Base-by-base conservation (phyloP, 1,140 invertebrate genomes). In the Zaprionus inermis region DNA sequence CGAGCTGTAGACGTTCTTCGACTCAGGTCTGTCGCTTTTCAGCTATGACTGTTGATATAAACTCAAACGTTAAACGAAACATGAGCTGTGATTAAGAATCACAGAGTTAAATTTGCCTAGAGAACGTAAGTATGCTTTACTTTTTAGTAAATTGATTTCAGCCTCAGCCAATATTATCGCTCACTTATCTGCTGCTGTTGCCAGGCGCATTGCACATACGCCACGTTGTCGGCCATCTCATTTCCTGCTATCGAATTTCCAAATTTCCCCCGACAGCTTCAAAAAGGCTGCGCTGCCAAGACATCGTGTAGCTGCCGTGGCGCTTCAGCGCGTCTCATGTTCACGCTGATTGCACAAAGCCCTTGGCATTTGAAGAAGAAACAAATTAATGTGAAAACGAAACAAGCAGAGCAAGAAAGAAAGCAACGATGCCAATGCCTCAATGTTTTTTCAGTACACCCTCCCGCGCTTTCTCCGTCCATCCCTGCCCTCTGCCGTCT, bases 311-410 rank as follows among this genome's bases (percentile, higher is more conserved):
- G 22, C 22, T 2, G n/a, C 41, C 5, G 5, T 38, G 16, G n/a
- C 30, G 44, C 14, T 41, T 34, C 18, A 60, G 52, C 66, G 65
- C 68, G 64, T 61, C 72, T 76, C 79, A 71, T 75, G 76, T 79
- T 79, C 70, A 72, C 67, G 79, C 78, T 86, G 83, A 86, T 86
- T 88, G 79, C 83, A 74, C 72, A 88, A 80, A 82, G 79, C 83
- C 79, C 69, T 64, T 34, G 79, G 79, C 76, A 72, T 67, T 81
- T 88, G 67, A 66, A 74, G 69, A 77, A 79, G 70, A 77, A 86
- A 88, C 79, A 86, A 86, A 86, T 86, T 86, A 86, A 88, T 77
- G 73, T 74, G 69, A 41, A 57, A 70, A 69, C 70, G 52, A 51
- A 54, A 55, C 38, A 30, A 41, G 16, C 34, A 58, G 12, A 41